Base-by-base conservation (phyloP, 1,140 invertebrate species). In the Euura saliciscinereae region DNA sequence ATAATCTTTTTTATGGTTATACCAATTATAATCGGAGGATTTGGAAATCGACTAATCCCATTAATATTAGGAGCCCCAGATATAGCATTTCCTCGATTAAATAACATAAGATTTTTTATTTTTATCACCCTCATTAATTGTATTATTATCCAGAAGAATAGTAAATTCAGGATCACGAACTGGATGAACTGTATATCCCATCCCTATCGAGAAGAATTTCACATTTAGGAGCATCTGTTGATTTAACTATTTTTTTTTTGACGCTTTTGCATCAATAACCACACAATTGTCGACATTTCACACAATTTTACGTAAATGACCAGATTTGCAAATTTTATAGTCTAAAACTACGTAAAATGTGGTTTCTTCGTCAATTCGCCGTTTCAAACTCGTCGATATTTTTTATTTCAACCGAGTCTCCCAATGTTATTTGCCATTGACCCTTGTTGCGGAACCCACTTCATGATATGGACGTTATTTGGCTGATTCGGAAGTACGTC, bases 71-170 rank as follows among this genome's bases (percentile, higher is more conserved):
- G 91, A 75, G 88, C 90, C 0, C 90, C 91, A 11, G 93, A 95
- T 90, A 94, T 94, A 88, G 90, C 91, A 5, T 94, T 93, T 72
- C 93, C 92, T 6, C 91, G 93, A 80, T 85, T 94, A 89, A 94
- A 94, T 90, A 94, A 93, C 89, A 90, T 94, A 89, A 93, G 92
- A 84, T 94, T 94, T 94, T 89, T 94, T 92, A 89, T 76, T 94
- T 71, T 75, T 94, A 70, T 89, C 89, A 0, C 90, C 91, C 2
- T 90, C 91, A 70, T 77, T 94, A 78, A 83, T 87, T 44, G 78
- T 94, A 76, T 77, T 94, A 80, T 78, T 92, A 73, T 82, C 83
- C 71, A 90, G 90, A 78, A 87, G 80, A 76, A 80, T 92, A 92
- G 91, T 28, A 28, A 28, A 28, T 28, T 28, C 28, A 28, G 28